Percentiles rank a stretch among this genome's conserved stretches.
Evolutionary conservation across 2,888 invertebrate genomes (phyloP).

Genomic region (Dryococelus australis): DNA sequence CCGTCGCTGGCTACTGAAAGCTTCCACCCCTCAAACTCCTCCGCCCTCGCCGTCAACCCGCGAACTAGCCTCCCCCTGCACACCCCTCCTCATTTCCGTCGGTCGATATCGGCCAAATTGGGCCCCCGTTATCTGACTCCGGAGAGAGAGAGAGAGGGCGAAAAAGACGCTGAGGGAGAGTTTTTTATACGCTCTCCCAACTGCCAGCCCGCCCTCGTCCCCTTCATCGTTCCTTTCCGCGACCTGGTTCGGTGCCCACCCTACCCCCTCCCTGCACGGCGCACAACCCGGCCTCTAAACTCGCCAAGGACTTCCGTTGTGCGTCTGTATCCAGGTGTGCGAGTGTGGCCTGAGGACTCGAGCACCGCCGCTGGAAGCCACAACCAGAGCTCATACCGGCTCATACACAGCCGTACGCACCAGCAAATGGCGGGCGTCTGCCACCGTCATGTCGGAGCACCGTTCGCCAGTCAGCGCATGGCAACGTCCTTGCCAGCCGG

Average conservation of each 20-base stretch:
- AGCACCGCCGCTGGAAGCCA: too few relatives aligned
- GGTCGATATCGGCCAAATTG: conserved; percentile 16
- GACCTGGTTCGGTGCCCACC: not conserved
- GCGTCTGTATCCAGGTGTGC: not conserved
- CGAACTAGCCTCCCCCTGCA: not conserved
- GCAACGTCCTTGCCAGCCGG: too few relatives aligned
- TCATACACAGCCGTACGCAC: too few relatives aligned
- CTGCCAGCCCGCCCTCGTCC: not conserved
- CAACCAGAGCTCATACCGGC: too few relatives aligned
- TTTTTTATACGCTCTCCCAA: not conserved
- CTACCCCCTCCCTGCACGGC: not conserved
- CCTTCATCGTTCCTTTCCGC: not conserved
- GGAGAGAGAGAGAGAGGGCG: not conserved
- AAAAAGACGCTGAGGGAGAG: not conserved
- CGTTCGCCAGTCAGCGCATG: too few relatives aligned
- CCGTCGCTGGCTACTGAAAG: not conserved
- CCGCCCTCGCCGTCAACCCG: not conserved
- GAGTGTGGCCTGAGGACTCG: too few relatives aligned
- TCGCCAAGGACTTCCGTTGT: not conserved
- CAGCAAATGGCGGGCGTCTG: too few relatives aligned
- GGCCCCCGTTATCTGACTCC: not conserved
- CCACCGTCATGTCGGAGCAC: too few relatives aligned
- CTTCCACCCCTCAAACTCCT: not conserved
- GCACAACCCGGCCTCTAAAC: not conserved
- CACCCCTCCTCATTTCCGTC: not conserved